A percentile compares a stretch with the other conserved stretches of the same genome.
phyloP scores from a whole-genome alignment of 2,113 vertebrate species.

The Zapornia atra region DNA sequence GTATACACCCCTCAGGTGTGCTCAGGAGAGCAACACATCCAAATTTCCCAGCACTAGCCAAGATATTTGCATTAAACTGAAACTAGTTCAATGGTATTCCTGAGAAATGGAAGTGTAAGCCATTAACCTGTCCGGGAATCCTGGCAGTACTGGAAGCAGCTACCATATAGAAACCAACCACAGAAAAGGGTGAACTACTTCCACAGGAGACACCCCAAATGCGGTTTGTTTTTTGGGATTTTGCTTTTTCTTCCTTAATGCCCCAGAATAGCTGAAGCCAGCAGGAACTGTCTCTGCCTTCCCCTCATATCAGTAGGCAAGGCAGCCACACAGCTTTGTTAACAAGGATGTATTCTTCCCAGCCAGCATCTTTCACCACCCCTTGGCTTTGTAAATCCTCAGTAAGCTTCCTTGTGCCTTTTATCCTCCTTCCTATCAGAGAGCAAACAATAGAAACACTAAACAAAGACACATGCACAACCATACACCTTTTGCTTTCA shows the following conservation, averaged over 20 bases:
- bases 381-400: not conserved
- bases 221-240: not conserved
- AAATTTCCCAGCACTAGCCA: not conserved
- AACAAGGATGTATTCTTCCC: not conserved
- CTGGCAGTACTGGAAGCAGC: not conserved
- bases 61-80: not conserved
- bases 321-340: not conserved
- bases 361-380: not conserved
- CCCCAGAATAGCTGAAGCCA: not conserved
- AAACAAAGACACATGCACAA: not conserved
- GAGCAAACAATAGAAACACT: not conserved
- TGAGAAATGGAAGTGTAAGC: not conserved
- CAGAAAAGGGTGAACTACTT: not conserved
- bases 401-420: not conserved
- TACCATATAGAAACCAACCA: not conserved
- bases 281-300: accelerated
- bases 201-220: not conserved
- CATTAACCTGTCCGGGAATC: not conserved
- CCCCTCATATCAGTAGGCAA: not conserved
- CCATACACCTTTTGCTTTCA: not conserved
- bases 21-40: not conserved
- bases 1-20: not conserved
- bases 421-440: not conserved
- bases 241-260: not conserved
- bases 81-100: not conserved